Evolutionary conservation across 2,888 invertebrate species (phyloP).

Genomic region (Melinaea marsaeus): DNA sequence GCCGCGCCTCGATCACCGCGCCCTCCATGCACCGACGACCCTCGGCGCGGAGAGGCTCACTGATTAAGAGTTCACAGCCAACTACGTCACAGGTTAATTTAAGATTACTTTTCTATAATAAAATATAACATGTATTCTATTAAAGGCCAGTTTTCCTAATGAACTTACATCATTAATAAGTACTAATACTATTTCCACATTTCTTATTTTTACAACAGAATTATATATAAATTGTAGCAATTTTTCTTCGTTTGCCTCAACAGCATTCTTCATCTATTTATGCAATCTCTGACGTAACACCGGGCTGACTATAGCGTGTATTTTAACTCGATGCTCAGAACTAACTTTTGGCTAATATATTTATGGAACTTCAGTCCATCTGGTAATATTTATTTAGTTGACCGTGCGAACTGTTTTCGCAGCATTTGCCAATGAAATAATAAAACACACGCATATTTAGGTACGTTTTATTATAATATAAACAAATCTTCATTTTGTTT

Average conservation of each 20-base stretch:
- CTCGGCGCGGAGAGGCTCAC: slow-evolving; percentile 78
- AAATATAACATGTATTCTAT: not conserved
- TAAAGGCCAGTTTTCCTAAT: too few species aligned
- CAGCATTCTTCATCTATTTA: slow-evolving; percentile 26
- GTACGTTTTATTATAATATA: not conserved
- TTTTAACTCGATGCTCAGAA: slow-evolving; percentile 23
- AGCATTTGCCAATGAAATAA: slow-evolving; percentile 10
- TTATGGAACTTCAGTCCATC: slow-evolving; percentile 25
- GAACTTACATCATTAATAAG: too few species aligned
- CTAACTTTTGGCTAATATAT: slow-evolving; percentile 26
- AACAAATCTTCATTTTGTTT: not conserved
- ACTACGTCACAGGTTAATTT: slow-evolving; percentile 65
- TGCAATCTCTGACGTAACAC: slow-evolving; percentile 27
- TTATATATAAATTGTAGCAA: slow-evolving; percentile 11
- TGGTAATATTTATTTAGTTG: slow-evolving; percentile 20
- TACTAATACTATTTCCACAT: too few species aligned
- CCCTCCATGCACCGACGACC: slow-evolving; percentile 75
- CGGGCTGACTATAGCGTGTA: slow-evolving; percentile 18
- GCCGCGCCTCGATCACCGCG: slow-evolving; percentile 73
- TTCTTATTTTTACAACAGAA: not conserved
- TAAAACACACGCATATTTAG: not conserved
- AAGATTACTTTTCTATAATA: not conserved
- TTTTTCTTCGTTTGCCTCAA: slow-evolving; percentile 15
- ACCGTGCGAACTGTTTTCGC: slow-evolving; percentile 3
- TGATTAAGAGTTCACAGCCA: slow-evolving; percentile 73